Evolutionary conservation across 1,140 invertebrate genomes (phyloP).

Genomic region (Pseudomyrmex dendroicus): DNA sequence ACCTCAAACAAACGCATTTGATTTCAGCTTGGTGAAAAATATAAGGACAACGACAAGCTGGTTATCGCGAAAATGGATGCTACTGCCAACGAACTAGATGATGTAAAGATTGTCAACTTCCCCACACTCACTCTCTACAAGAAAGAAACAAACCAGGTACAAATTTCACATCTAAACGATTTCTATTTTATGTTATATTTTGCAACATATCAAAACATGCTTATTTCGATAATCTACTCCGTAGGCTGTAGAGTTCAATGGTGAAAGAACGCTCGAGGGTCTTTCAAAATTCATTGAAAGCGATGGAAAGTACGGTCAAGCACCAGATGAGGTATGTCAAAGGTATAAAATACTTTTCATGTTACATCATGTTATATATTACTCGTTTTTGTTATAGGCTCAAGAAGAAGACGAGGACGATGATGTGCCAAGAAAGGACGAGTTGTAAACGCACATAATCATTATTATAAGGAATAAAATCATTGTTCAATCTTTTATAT

Average conservation of each 20-base stretch:
- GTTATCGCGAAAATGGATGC: slow-evolving; percentile 99
- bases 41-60: slow-evolving; percentile 92
- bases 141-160: slow-evolving; percentile 95
- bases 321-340: slow-evolving; percentile 87
- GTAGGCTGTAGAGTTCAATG: slow-evolving; percentile 95
- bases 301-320: slow-evolving; percentile 89
- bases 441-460: slow-evolving; percentile 86
- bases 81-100: slow-evolving; percentile 98
- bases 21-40: slow-evolving; percentile 92
- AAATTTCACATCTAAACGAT: slow-evolving; percentile 16
- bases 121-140: slow-evolving; percentile 98
- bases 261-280: slow-evolving; percentile 97
- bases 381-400: slow-evolving; percentile 77
- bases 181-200: slow-evolving; percentile 3
- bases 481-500: slow-evolving; percentile 57
- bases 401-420: slow-evolving; percentile 89
- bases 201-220: neutral
- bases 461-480: slow-evolving; percentile 64
- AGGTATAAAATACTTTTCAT: too few species aligned
- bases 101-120: slow-evolving; percentile 97
- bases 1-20: neutral
- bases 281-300: slow-evolving; percentile 96
- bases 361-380: too few species aligned
- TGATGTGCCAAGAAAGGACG: slow-evolving; percentile 88
- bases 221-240: slow-evolving; percentile 53